These are phyloP conservation scores for Pocillopora grandis DNA, from an alignment of 92 coral and sea anemone species.

Conservation along the genomic window DNA sequence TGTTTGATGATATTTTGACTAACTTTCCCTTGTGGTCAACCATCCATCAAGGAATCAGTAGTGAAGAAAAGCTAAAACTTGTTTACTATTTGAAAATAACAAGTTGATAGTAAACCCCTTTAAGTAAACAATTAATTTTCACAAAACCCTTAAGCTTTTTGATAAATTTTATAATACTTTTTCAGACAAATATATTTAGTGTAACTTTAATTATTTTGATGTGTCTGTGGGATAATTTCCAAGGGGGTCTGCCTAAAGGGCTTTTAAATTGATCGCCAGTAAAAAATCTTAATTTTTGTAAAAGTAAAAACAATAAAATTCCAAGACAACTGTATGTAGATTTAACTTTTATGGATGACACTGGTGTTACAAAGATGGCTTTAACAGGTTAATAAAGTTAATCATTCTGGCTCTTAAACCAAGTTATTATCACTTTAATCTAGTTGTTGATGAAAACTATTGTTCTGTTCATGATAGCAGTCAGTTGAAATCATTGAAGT, in stretches of 20 bases:
- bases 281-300: not conserved
- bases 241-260: not conserved
- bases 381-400: not conserved
- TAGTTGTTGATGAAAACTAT: not conserved
- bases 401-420: not conserved
- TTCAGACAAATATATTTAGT: not conserved
- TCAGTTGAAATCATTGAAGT: not conserved
- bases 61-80: not conserved
- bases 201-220: slow-evolving; percentile 17
- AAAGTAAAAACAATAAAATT: not conserved
- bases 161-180: not conserved
- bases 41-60: not conserved
- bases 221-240: slow-evolving; percentile 2
- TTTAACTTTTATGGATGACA: not conserved
- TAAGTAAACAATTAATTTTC: not conserved
- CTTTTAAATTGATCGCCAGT: slow-evolving; percentile 6
- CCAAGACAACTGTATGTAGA: not conserved
- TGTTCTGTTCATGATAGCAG: not conserved
- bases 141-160: not conserved
- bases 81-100: not conserved
- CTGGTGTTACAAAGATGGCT: not conserved
- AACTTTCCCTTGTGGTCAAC: not conserved
- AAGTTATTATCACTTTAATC: slow-evolving; percentile 1
- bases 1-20: not conserved
- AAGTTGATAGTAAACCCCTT: too few species aligned